A percentile compares a stretch with the other conserved stretches of the same genome.
Conservation (phyloP, 2,113 vertebrate genomes). For the Embiotoca jacksoni region DNA sequence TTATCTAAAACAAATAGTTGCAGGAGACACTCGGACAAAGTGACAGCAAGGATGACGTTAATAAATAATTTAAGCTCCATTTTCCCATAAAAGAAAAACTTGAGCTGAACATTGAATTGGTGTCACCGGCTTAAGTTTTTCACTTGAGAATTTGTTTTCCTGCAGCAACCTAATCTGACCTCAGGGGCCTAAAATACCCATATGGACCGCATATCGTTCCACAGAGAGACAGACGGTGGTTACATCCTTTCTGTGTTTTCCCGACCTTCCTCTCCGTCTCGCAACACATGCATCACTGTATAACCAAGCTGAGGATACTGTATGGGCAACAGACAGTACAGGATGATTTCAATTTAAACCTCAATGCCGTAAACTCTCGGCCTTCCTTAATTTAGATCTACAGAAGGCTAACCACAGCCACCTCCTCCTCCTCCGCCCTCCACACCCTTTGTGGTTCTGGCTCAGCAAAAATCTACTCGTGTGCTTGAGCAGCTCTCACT, state of each 20-base stretch:
- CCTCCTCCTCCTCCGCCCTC: conserved; percentile 58
- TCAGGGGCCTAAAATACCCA: conserved; percentile 43
- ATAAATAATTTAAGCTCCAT: not conserved
- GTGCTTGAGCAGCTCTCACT: conserved; percentile 40
- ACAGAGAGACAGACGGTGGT: conserved; percentile 25
- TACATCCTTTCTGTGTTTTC: conserved; percentile 3
- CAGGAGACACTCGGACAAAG: not conserved
- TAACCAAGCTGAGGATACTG: not conserved
- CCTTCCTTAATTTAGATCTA: conserved; percentile 67
- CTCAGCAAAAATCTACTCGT: conserved; percentile 56
- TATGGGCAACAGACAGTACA: conserved; percentile 4
- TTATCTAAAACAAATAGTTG: not conserved
- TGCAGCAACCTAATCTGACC: conserved; percentile 1
- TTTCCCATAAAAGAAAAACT: not conserved
- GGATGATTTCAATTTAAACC: conserved; percentile 59
- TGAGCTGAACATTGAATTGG: conserved; percentile 22
- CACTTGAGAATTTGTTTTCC: conserved; percentile 24
- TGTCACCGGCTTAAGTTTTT: conserved; percentile 8
- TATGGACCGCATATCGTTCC: not conserved
- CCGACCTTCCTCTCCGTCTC: not conserved
- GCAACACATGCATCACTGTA: not conserved
- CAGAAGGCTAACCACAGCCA: conserved; percentile 61
- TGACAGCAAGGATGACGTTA: not conserved
- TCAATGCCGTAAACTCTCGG: conserved; percentile 46
- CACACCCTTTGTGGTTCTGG: conserved; percentile 77